Conservation (phyloP, 2,888 invertebrate genomes). For the Dicyrtoma fusca region DNA sequence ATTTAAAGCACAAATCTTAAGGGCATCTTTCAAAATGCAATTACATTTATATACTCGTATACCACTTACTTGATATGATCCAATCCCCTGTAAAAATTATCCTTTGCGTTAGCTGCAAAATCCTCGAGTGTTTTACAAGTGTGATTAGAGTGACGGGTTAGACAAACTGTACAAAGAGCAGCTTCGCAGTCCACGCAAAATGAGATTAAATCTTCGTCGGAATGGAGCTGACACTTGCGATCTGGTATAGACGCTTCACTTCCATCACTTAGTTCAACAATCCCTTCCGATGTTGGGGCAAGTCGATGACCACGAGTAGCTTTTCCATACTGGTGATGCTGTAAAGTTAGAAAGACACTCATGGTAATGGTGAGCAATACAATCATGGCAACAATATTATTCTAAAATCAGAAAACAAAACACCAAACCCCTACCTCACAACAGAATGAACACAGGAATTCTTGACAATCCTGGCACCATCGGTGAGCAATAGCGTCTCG, state of each 20-base stretch:
- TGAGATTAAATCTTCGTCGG: constrained; percentile 24
- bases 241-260: constrained; percentile 16
- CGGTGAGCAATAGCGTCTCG: constrained; percentile 24
- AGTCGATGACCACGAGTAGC: constrained; percentile 27
- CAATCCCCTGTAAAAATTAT: constrained; percentile 18
- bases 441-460: constrained; percentile 39
- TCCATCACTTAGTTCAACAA: constrained; percentile 25
- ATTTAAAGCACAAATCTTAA: no score
- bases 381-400: neutral
- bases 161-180: constrained; percentile 22
- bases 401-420: no score
- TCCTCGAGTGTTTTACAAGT: constrained; percentile 5
- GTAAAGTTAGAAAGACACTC: constrained; percentile 14
- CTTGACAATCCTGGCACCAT: constrained; percentile 39
- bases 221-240: constrained; percentile 23
- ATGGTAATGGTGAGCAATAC: neutral
- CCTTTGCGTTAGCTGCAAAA: constrained; percentile 5
- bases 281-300: constrained; percentile 28
- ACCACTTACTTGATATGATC: constrained; percentile 18
- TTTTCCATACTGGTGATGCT: constrained; percentile 33
- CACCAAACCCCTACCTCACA: constrained; percentile 32
- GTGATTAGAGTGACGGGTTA: neutral
- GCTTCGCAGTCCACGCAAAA: constrained; percentile 22
- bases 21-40: no score
- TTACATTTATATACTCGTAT: no score